These are phyloP conservation scores for Cyprinella venusta DNA, from an alignment of 2,797 vertebrate species.

Conservation along the genomic window DNA sequence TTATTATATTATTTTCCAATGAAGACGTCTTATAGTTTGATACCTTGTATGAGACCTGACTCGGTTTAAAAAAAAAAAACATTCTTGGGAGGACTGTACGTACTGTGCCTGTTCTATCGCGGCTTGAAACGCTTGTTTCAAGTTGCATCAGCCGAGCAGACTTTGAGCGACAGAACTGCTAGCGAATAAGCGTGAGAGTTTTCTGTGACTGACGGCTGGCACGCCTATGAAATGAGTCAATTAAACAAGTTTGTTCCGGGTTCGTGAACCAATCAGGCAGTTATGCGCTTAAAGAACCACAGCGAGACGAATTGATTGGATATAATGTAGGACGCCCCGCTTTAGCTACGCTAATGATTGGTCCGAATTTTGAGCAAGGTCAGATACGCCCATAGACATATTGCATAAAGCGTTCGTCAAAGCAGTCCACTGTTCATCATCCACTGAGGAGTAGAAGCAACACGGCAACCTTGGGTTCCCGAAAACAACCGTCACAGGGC, in stretches of 20 bases:
- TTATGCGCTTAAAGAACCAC: not conserved
- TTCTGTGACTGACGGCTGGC: constrained; percentile 43
- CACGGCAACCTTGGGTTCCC: accelerated
- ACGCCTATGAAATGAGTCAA: constrained; percentile 50
- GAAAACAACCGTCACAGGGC: not conserved
- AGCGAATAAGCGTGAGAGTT: constrained; percentile 59
- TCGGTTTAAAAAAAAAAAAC: not conserved
- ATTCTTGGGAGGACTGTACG: constrained; percentile 51
- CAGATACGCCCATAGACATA: not conserved
- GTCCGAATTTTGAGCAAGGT: not conserved
- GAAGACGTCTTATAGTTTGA: not conserved
- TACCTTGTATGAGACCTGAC: not conserved
- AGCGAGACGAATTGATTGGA: constrained; percentile 63
- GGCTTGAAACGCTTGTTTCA: constrained; percentile 66
- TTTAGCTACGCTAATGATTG: constrained; percentile 61
- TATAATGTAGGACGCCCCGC: accelerated
- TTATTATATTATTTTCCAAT: not conserved
- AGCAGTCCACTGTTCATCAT: constrained; percentile 23
- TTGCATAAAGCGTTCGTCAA: constrained; percentile 56
- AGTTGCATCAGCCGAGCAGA: constrained; percentile 77
- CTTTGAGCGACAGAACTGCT: constrained; percentile 50
- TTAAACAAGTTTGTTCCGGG: accelerated
- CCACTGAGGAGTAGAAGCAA: not conserved
- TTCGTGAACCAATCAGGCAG: constrained; percentile 55
- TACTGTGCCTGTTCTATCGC: not conserved